These are phyloP conservation scores for Monochamus alternatus DNA, from an alignment of 2,888 invertebrate genomes.

Conservation along the genomic window DNA sequence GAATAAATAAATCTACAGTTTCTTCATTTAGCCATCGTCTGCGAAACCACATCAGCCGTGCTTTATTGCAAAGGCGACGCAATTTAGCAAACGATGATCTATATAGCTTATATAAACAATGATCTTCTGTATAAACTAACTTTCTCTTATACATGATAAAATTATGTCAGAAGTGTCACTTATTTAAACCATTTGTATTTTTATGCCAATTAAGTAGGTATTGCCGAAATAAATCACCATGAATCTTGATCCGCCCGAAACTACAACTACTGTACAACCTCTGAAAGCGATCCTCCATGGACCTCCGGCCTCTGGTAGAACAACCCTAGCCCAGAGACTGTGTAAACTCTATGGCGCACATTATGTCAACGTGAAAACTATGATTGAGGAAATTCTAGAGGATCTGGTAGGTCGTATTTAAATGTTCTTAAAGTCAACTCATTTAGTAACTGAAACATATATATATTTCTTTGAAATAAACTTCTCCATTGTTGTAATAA, in stretches of 20 bases:
- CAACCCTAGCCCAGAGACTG: constrained; percentile 74
- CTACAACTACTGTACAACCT: constrained; percentile 69
- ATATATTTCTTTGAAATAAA: background rate
- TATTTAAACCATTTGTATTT: background rate
- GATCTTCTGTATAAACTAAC: no score
- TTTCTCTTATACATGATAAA: background rate
- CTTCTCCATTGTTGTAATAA: no score
- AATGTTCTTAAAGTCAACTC: background rate
- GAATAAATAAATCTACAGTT: no score
- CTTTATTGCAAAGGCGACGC: no score
- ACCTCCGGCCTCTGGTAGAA: constrained; percentile 80
- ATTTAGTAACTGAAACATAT: background rate
- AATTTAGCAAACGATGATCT: no score
- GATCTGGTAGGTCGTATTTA: constrained; percentile 72
- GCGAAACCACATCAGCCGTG: no score
- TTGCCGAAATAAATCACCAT: background rate
- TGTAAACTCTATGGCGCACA: constrained; percentile 75
- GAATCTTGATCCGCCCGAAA: background rate
- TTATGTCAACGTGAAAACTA: constrained; percentile 74
- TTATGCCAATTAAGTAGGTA: background rate
- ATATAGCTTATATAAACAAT: no score
- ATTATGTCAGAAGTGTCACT: background rate
- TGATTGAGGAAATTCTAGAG: constrained; percentile 73
- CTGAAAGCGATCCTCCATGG: constrained; percentile 77
- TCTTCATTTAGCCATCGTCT: no score